These are phyloP conservation scores for Cecropterus lyciades DNA, from an alignment of 1,140 invertebrate genomes.

Conservation along the genomic window DNA sequence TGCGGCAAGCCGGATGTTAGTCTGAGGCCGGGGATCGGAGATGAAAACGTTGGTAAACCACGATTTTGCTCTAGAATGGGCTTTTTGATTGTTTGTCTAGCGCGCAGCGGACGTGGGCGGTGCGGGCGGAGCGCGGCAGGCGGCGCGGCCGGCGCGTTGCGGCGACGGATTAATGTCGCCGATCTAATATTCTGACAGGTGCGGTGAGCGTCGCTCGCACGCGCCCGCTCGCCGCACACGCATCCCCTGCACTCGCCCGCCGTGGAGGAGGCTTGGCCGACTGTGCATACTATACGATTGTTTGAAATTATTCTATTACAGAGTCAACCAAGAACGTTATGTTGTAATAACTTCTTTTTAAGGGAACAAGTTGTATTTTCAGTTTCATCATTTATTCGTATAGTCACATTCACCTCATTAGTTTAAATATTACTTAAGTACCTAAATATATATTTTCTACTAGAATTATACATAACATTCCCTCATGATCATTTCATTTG, in stretches of 20 bases:
- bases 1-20: conserved; percentile 53
- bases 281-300: background rate
- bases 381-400: no score
- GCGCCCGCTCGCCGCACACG: conserved; percentile 23
- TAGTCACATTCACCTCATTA: no score
- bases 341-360: no score
- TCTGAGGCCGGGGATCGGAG: conserved; percentile 67
- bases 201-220: conserved; percentile 49
- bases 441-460: background rate
- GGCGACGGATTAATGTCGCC: conserved; percentile 72
- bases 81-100: conserved; percentile 74
- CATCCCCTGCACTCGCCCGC: conserved; percentile 1
- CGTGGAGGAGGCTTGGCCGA: background rate
- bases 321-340: no score
- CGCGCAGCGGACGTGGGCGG: conserved; percentile 35
- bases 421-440: no score
- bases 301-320: no score
- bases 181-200: conserved; percentile 79
- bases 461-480: background rate
- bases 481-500: conserved; percentile 16
- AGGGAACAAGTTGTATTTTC: no score
- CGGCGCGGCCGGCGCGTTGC: conserved; percentile 38
- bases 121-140: conserved; percentile 24
- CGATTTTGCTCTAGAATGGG: conserved; percentile 71
- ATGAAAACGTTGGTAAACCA: conserved; percentile 71